Base-by-base conservation (phyloP, 2,888 invertebrate genomes). In the Biston betularia region DNA sequence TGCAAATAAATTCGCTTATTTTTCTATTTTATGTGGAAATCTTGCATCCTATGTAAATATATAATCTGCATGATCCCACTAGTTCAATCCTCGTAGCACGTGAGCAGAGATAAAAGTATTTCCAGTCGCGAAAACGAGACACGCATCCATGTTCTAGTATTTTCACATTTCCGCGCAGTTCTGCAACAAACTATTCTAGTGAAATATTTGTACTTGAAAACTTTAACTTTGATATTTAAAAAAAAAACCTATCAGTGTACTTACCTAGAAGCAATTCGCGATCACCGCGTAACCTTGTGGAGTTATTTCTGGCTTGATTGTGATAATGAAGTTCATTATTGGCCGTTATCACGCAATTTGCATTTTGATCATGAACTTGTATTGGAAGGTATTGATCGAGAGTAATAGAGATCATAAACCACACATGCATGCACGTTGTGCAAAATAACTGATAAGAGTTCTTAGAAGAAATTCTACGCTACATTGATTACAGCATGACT, bases 351-450 rank as follows among this genome's bases (percentile, higher is more conserved):
- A 53, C 60, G 40, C 64, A 61, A 67, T 71, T 72, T 65, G 66
- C 65, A 61, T 59, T 52, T 56, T 59, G 69, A 45, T 59, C 65
- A 67, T 70, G 70, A 73, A 70, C 69, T 70, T 66, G 54, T 10
- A 35, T 33, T 44, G n/a, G 54, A 52, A 60, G 38, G 33, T 50
- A 60, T 55, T 60, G 65, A 42, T 49, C 59, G 35, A 57, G 35
- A 40, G 46, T 50, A 54, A 56, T 45, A 15, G 24, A 33, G n/a
- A 48, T 49, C 38, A 38, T 52, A 35, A 38, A 15, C 38, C 14
- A 38, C 38, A 38, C 7, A 33, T 33, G 24, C 5, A 11, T 33
- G 24, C 48, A 48, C 11, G 24, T 33, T 10, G 33, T 48, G 24
- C 24, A 24, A 24, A 24, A 24, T 24, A 3, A 24, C 24, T 24